Evolutionary conservation across 2,888 invertebrate genomes (phyloP).

Genomic region (Beris morrisii): DNA sequence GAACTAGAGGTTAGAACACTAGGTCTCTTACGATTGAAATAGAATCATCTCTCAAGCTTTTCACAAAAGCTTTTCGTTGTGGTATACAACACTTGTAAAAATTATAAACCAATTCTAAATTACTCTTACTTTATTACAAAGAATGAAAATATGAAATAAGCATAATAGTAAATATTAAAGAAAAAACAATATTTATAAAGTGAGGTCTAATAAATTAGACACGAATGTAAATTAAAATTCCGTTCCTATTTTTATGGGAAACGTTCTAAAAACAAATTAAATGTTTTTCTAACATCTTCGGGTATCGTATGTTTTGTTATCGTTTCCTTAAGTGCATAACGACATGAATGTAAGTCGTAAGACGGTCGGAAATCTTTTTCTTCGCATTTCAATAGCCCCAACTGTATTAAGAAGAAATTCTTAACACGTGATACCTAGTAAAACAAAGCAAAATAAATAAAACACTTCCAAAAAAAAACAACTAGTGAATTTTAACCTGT

Average conservation of each 20-base stretch:
- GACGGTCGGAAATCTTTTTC: slow-evolving; percentile 48
- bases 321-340: slow-evolving; percentile 50
- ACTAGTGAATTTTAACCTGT: slow-evolving; percentile 41
- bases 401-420: slow-evolving; percentile 53
- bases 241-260: slow-evolving; percentile 37
- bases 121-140: too few relatives aligned
- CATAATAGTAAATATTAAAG: too few relatives aligned
- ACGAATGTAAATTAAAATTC: too few relatives aligned
- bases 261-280: slow-evolving; percentile 49
- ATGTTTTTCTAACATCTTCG: slow-evolving; percentile 50
- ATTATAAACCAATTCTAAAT: too few relatives aligned
- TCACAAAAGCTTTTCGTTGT: too few relatives aligned
- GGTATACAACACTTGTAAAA: too few relatives aligned
- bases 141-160: too few relatives aligned
- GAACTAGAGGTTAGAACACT: too few relatives aligned
- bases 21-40: too few relatives aligned
- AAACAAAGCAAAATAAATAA: not conserved
- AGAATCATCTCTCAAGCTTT: too few relatives aligned
- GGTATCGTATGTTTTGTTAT: slow-evolving; percentile 45
- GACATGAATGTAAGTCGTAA: slow-evolving; percentile 51
- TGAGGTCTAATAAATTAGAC: too few relatives aligned
- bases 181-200: too few relatives aligned
- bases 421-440: slow-evolving; percentile 47
- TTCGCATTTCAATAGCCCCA: slow-evolving; percentile 52
- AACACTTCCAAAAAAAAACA: not conserved